Base-by-base conservation (phyloP, 2,888 invertebrate genomes). In the Drosophila prostipennis region DNA sequence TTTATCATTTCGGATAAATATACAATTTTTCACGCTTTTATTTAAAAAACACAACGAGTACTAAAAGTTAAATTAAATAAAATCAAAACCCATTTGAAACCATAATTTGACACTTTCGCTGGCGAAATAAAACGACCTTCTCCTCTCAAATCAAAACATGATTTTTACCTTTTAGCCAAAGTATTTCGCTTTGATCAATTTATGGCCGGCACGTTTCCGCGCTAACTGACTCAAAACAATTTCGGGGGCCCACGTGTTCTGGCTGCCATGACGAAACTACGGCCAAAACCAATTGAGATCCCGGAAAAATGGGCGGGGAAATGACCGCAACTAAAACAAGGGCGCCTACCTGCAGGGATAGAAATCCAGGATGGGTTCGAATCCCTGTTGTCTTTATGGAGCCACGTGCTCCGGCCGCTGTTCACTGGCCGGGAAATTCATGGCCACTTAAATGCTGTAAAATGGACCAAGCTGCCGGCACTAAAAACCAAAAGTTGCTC, bases 381-480 rank as follows among this genome's bases (percentile, higher is more conserved):
- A 29, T 37, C n/a, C 52, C 51, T 42, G 58, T 67, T 53, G 39
- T 68, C 64, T 67, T 73, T 58, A 59, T 69, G 58, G 42, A 48
- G 63, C 54, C 74, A 76, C 59, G 72, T 79, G 72, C 70, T 71
- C 77, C 61, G 58, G 69, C 34, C 42, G 43, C 42, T 79, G 77
- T 16, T 67, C 77, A 58, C 65, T 77, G 75, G 59, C 59, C 63
- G 59, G 70, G 54, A 82, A 85, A 87, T 85, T 82, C 82, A 82
- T 82, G 86, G 87, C 76, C 82, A 87, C 82, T 87, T 87, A 87
- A 82, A 85, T 82, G 74, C 86, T 78, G 76, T 82, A 87, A 82
- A 82, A 82, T 87, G 85, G 82, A 85, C 82, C 82, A 74, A 77
- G 74, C 67, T 72, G 64, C 64, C 65, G 88, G 70, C 78, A 78